phyloP scores from a whole-genome alignment of 1,140 invertebrate species.

The Alviniconcha marisindica region DNA sequence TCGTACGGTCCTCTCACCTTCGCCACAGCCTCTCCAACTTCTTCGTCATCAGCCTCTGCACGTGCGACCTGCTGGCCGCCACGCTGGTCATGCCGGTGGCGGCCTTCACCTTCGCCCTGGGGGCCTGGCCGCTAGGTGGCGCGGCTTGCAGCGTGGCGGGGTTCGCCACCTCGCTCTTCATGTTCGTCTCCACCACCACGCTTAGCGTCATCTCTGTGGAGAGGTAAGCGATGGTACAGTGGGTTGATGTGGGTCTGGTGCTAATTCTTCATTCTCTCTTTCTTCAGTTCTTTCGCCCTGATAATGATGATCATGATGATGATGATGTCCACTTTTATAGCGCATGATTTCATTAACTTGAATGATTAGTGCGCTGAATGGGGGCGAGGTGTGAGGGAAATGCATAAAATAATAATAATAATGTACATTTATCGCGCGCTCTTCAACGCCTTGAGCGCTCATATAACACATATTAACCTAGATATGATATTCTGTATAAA shows the following conservation, averaged over 20 bases:
- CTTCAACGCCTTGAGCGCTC: too few relatives aligned
- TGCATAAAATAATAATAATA: too few relatives aligned
- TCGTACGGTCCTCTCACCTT: neutral
- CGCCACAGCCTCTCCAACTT: slow-evolving; percentile 26
- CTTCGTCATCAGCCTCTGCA: slow-evolving; percentile 26
- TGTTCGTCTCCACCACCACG: slow-evolving; percentile 42
- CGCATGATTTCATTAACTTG: too few relatives aligned
- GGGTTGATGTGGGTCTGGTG: neutral
- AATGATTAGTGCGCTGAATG: too few relatives aligned
- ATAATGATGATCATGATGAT: too few relatives aligned
- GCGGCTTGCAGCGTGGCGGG: slow-evolving; percentile 9
- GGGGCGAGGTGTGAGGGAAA: too few relatives aligned
- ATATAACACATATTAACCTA: too few relatives aligned
- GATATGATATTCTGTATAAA: too few relatives aligned
- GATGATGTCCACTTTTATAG: too few relatives aligned
- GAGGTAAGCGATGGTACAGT: slow-evolving; percentile 6
- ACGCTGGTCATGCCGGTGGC: neutral
- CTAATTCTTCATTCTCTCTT: too few relatives aligned
- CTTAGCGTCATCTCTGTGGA: slow-evolving; percentile 45
- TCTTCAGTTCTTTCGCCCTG: too few relatives aligned
- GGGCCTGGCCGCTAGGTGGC: neutral
- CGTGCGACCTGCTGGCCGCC: slow-evolving; percentile 21
- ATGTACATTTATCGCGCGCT: too few relatives aligned
- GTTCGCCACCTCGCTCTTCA: slow-evolving; percentile 32
- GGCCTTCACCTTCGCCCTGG: neutral